Conservation (phyloP, 2,797 vertebrate genomes). For the Notoglanidium macrostoma region DNA sequence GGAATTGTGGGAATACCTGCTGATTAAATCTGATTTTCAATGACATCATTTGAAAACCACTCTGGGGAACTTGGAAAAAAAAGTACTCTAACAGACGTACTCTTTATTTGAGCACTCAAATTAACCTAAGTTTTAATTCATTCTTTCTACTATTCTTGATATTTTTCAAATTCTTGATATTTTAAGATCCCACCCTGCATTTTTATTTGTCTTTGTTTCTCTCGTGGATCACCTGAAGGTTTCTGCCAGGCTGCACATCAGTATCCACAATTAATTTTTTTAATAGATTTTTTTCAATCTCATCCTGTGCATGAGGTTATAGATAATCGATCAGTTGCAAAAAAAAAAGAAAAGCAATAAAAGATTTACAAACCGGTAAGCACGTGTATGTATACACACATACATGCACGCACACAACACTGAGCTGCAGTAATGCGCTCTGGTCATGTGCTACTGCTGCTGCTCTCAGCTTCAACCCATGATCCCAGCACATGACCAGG, state of each 20-base stretch:
- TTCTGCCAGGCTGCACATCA: not conserved
- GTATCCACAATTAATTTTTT: not conserved
- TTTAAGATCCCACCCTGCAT: not conserved
- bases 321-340: not conserved
- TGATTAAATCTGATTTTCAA: not conserved
- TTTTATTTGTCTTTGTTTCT: not conserved
- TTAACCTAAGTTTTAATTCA: not conserved
- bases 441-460: constrained; percentile 71
- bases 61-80: not conserved
- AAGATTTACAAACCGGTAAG: not conserved
- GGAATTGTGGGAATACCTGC: not conserved
- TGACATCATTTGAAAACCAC: not conserved
- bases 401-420: not conserved
- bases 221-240: not conserved
- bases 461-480: constrained; percentile 71
- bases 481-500: constrained; percentile 77
- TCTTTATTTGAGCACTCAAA: not conserved
- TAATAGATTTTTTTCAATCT: not conserved
- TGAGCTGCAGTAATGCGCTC: constrained; percentile 24
- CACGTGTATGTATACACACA: not conserved
- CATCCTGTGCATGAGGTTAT: not conserved
- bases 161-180: not conserved
- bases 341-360: too few species aligned
- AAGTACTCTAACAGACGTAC: not conserved
- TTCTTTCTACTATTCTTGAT: not conserved